Conservation (phyloP, 2,888 invertebrate genomes). For the Lysandra coridon region DNA sequence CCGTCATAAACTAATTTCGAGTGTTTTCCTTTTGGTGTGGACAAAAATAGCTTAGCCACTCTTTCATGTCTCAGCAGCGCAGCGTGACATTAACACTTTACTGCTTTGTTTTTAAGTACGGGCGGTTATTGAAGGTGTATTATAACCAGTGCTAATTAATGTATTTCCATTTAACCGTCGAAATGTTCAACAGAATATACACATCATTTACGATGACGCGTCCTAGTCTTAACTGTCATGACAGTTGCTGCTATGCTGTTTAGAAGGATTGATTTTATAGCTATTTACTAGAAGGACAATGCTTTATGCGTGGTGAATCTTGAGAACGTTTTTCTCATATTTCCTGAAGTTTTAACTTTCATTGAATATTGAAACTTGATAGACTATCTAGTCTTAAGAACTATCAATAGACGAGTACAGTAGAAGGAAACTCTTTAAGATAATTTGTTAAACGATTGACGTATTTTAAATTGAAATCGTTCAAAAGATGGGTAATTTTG, state of each 20-base stretch:
- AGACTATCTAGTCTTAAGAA: neutral
- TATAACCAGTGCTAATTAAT: slow-evolving; percentile 6
- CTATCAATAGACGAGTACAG: neutral
- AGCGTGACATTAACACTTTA: slow-evolving; percentile 78
- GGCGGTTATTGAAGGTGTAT: slow-evolving; percentile 62
- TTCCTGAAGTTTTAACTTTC: neutral
- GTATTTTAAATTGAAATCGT: neutral
- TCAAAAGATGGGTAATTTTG: slow-evolving; percentile 3
- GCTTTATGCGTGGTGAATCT: neutral
- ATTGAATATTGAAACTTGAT: neutral
- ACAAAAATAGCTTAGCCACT: slow-evolving; percentile 78
- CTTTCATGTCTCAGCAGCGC: slow-evolving; percentile 70
- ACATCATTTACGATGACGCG: neutral
- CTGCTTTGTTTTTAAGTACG: slow-evolving; percentile 62
- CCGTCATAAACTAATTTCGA: slow-evolving; percentile 81
- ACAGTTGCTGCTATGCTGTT: neutral
- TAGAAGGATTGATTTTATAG: neutral
- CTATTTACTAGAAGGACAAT: neutral
- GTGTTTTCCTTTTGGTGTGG: slow-evolving; percentile 76
- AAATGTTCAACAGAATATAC: neutral
- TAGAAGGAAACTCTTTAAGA: neutral
- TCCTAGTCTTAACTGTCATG: neutral
- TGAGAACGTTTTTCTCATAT: neutral
- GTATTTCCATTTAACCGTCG: slow-evolving; percentile 1
- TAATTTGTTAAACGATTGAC: neutral